Evolutionary conservation across 2,888 invertebrate genomes (phyloP), one percentile per base, ranked within the genome.

Genomic region (Trichogramma evanescens): DNA sequence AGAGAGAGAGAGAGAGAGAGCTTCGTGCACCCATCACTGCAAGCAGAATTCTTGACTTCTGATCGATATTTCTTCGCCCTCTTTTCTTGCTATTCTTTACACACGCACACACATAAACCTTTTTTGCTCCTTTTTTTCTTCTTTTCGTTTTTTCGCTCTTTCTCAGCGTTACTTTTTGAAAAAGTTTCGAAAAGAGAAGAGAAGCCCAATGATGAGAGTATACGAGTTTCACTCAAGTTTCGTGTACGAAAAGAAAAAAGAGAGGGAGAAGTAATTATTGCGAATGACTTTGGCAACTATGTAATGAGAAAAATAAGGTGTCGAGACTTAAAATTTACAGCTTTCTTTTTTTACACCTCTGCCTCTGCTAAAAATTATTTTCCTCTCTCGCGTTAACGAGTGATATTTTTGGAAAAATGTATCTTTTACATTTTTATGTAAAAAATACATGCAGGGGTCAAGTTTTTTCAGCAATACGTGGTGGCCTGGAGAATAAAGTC

Each of bases 21-120:
- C 53, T 51, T 56, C 56, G 40, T 38, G 39, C 43, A 40, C 41
- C 8, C 40, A 10, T 26, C 39, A 38, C 50, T 6, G 46, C 42
- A 43, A 53, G 57, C 55, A 59, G 59, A 55, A 59, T 59, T 40
- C 45, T 51, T 40, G 55, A 63, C 61, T 62, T 64, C 59, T 59
- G 57, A 64, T 64, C 61, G 57, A 59, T 61, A 63, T 61, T 59
- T 63, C 63, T 63, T 59, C 61, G 55, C 60, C 57, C 48, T 51
- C 54, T n/a, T 26, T 49, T n/a, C 57, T 54, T 26, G 26, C 26
- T 26, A 26, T 26, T 26, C 26, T 26, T 46, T 10, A 8, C 5
- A 46, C 46, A 46, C 5, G 46, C 10, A 9, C 10, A 10, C 46
- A 26, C 46, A 8, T 10, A 9, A 46, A 38, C 41, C 10, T 3